These are phyloP conservation scores for Exocentrus adspersus DNA, from an alignment of 2,888 invertebrate species.

Conservation along the genomic window DNA sequence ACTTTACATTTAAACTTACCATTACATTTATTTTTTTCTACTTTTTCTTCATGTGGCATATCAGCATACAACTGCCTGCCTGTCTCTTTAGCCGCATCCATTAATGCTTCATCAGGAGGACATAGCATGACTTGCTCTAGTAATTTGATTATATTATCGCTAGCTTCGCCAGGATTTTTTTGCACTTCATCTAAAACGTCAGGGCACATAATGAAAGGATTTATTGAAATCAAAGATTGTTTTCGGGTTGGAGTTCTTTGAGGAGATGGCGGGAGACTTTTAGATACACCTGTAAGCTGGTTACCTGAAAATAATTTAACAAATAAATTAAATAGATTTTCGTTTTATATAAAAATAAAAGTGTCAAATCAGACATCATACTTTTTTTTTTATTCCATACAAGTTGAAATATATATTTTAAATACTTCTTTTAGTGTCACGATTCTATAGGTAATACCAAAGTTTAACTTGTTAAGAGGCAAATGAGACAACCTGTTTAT, in stretches of 20 bases:
- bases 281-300: conserved; percentile 65
- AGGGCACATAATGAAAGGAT: conserved; percentile 70
- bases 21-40: conserved; percentile 85
- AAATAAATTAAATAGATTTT: no score
- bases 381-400: no score
- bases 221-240: conserved; percentile 70
- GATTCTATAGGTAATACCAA: no score
- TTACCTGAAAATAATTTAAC: conserved; percentile 58
- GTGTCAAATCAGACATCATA: no score
- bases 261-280: conserved; percentile 80
- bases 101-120: conserved; percentile 80
- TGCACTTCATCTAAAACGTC: conserved; percentile 60
- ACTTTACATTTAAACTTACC: conserved; percentile 67
- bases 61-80: conserved; percentile 84
- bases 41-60: conserved; percentile 74
- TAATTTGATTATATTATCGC: conserved; percentile 59
- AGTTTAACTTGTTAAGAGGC: no score
- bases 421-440: no score
- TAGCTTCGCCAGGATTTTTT: conserved; percentile 60
- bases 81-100: conserved; percentile 88
- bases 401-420: no score
- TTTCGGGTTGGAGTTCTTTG: conserved; percentile 78
- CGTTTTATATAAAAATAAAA: no score
- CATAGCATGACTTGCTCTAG: conserved; percentile 68
- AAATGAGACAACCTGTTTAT: no score